These are phyloP conservation scores for Trichacis sp. DNA, from an alignment of 2,888 invertebrate genomes.

Conservation along the genomic window DNA sequence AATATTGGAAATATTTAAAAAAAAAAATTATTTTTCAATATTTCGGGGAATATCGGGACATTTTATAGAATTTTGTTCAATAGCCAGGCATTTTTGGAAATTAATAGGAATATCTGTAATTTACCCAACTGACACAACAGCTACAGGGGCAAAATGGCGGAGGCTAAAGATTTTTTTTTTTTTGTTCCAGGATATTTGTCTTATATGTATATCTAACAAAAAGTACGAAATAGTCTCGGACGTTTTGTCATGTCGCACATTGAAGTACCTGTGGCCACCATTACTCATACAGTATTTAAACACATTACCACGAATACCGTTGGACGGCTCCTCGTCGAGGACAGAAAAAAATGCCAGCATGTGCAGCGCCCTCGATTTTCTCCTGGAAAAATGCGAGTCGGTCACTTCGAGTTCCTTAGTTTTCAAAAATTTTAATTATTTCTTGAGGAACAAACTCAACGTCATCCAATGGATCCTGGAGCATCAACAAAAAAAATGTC, in stretches of 20 bases:
- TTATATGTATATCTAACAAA: conserved; percentile 47
- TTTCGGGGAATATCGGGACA: too few species aligned
- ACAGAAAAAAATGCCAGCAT: conserved; percentile 39
- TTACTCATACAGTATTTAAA: conserved; percentile 54
- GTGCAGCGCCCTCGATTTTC: conserved; percentile 50
- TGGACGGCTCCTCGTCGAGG: conserved; percentile 32
- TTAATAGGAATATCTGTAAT: too few species aligned
- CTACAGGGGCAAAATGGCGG: too few species aligned
- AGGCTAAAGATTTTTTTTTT: too few species aligned
- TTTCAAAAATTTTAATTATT: conserved; percentile 41
- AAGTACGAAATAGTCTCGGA: conserved; percentile 47
- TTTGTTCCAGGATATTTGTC: conserved; percentile 56
- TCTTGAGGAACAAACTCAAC: conserved; percentile 47
- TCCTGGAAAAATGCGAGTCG: conserved; percentile 49
- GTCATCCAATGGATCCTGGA: conserved; percentile 54
- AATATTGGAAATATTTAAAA: too few species aligned
- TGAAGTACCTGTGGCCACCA: conserved; percentile 56
- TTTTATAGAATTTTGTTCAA: too few species aligned
- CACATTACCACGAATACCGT: conserved; percentile 43
- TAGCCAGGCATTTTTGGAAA: too few species aligned
- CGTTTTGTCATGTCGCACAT: conserved; percentile 47
- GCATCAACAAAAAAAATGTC: conserved; percentile 5
- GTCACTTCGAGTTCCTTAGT: conserved; percentile 42
- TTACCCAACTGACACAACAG: too few species aligned
- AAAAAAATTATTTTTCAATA: too few species aligned